A percentile compares a stretch with the other conserved stretches of the same genome.
Conservation (phyloP, 2,113 vertebrate genomes). For the Datnioides undecimradiatus region DNA sequence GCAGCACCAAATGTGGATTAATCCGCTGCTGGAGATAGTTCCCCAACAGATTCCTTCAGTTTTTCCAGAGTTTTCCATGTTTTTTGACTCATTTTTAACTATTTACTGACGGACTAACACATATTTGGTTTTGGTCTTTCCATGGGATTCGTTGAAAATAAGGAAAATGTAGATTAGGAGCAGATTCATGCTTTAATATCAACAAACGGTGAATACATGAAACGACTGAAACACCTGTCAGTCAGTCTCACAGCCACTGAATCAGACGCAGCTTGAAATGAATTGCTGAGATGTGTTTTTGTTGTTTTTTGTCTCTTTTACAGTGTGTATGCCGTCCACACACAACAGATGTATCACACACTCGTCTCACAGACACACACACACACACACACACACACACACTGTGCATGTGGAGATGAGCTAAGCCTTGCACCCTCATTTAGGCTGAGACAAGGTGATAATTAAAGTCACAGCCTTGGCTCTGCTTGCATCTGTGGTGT, state of each 20-base stretch:
- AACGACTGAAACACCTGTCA: background rate
- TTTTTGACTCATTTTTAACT: background rate
- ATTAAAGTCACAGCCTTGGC: no score
- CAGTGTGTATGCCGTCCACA: slow-evolving; percentile 24
- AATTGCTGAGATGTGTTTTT: background rate
- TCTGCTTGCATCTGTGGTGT: slow-evolving; percentile 39
- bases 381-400: slow-evolving; percentile 8
- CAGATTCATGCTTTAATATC: background rate
- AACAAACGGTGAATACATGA: background rate
- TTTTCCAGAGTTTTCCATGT: background rate
- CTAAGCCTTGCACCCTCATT: no score
- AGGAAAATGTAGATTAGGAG: background rate
- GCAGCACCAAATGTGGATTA: background rate
- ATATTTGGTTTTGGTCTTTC: background rate
- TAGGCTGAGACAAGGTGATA: no score
- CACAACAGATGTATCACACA: slow-evolving; percentile 55
- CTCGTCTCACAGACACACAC: slow-evolving; percentile 19
- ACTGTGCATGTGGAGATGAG: no score
- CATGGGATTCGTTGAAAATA: background rate
- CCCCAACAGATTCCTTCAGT: background rate
- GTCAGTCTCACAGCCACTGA: background rate
- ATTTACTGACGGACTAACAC: background rate
- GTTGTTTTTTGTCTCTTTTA: no score
- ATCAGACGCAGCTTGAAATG: background rate
- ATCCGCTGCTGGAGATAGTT: background rate